These are phyloP conservation scores for Tinea semifulvella DNA, from an alignment of 2,888 invertebrate species.

Conservation along the genomic window DNA sequence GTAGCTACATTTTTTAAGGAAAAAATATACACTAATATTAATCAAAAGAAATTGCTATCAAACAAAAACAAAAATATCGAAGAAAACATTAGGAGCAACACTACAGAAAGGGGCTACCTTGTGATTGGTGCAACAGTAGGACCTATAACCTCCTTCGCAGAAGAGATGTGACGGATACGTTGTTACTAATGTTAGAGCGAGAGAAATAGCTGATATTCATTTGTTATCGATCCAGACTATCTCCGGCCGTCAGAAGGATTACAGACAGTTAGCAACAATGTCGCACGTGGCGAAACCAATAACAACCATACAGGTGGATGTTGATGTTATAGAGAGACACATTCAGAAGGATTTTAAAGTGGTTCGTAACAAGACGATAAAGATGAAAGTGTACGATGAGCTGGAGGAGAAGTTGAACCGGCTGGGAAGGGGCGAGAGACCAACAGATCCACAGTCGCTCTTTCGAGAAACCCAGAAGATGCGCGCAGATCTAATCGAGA, in stretches of 20 bases:
- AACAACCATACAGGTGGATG: too few species aligned
- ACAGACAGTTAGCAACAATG: not conserved
- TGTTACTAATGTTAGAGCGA: not conserved
- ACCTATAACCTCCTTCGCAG: not conserved
- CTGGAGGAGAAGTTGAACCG: too few species aligned
- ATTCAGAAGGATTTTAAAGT: not conserved
- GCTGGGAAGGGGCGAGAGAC: too few species aligned
- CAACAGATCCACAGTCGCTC: too few species aligned
- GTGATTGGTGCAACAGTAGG: constrained; percentile 2
- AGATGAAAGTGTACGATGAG: too few species aligned
- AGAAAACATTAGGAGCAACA: too few species aligned
- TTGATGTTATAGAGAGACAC: not conserved
- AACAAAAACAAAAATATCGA: not conserved
- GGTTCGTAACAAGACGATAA: not conserved
- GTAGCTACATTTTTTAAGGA: too few species aligned
- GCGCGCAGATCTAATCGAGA: not conserved
- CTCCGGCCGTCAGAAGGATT: not conserved
- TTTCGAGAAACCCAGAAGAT: not conserved
- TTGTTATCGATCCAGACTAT: not conserved
- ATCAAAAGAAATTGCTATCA: too few species aligned
- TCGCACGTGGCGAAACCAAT: too few species aligned
- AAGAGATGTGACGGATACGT: not conserved
- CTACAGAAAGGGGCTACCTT: not conserved
- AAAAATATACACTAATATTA: too few species aligned
- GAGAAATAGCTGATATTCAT: not conserved